Percentiles rank a stretch among this genome's conserved stretches.
phyloP scores from a whole-genome alignment of 2,888 invertebrate genomes.

The Plagodis pulveraria region DNA sequence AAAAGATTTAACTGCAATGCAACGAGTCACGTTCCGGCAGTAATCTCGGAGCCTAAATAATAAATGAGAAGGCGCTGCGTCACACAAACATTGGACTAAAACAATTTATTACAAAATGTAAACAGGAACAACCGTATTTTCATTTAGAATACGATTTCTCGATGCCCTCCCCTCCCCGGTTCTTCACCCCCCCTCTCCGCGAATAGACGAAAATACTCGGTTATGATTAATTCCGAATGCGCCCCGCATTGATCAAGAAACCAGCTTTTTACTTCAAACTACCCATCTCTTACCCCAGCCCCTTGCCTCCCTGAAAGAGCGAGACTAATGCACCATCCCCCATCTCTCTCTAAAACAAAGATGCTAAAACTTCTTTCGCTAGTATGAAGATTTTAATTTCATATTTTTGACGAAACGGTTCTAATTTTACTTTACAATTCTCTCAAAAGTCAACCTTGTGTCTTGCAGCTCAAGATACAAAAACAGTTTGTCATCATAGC shows the following conservation, averaged over 20 bases:
- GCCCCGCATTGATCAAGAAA: slow-evolving; percentile 84
- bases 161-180: slow-evolving; percentile 56
- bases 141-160: slow-evolving; percentile 84
- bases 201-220: slow-evolving; percentile 84
- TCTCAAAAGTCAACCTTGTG: slow-evolving; percentile 47
- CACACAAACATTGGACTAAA: slow-evolving; percentile 77
- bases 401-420: slow-evolving; percentile 85
- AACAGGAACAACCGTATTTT: slow-evolving; percentile 84
- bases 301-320: slow-evolving; percentile 59
- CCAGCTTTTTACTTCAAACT: slow-evolving; percentile 84
- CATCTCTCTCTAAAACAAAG: slow-evolving; percentile 84
- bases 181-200: slow-evolving; percentile 25
- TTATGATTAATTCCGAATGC: slow-evolving; percentile 85
- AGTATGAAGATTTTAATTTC: slow-evolving; percentile 86
- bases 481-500: slow-evolving; percentile 32
- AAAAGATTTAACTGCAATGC: not conserved
- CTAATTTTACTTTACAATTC: slow-evolving; percentile 67
- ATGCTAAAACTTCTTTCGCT: slow-evolving; percentile 86
- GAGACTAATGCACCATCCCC: slow-evolving; percentile 81
- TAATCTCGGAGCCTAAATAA: slow-evolving; percentile 50
- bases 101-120: slow-evolving; percentile 85
- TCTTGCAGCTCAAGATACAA: slow-evolving; percentile 28
- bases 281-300: slow-evolving; percentile 72
- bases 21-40: slow-evolving; percentile 9
- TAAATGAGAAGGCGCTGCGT: slow-evolving; percentile 46